Conservation (phyloP, 2,797 vertebrate species). For the Sebastes matsubarae region DNA sequence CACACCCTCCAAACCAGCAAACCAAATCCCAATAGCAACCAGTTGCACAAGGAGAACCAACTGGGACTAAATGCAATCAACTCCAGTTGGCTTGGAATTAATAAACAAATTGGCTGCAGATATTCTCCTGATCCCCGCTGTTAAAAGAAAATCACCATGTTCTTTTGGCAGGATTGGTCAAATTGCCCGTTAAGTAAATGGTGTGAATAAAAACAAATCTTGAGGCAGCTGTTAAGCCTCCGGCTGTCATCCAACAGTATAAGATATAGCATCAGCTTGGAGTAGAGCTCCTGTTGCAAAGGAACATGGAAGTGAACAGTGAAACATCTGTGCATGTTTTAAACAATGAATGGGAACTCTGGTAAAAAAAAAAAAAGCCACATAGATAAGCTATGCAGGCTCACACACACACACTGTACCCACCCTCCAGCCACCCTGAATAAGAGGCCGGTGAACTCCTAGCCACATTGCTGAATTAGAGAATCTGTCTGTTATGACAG, state of each 20-base stretch:
- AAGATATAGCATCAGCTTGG: background rate
- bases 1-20: conserved; percentile 36
- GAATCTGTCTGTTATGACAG: conserved; percentile 74
- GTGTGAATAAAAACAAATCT: background rate
- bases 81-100: background rate
- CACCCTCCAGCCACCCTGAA: conserved; percentile 32
- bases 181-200: background rate
- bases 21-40: conserved; percentile 11
- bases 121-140: background rate
- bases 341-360: conserved; percentile 6
- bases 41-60: conserved; percentile 12
- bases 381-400: background rate
- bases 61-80: background rate
- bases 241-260: background rate
- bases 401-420: background rate
- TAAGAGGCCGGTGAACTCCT: conserved; percentile 35
- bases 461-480: conserved; percentile 73
- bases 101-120: conserved; percentile 9
- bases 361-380: background rate
- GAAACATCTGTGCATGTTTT: background rate
- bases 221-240: background rate
- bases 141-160: background rate
- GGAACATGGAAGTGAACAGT: background rate
- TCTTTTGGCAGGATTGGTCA: background rate
- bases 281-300: background rate